A percentile compares a stretch with the other conserved stretches of the same genome.
These are phyloP conservation scores for Antheraea mylitta DNA, from an alignment of 1,140 invertebrate species.

Conservation along the genomic window DNA sequence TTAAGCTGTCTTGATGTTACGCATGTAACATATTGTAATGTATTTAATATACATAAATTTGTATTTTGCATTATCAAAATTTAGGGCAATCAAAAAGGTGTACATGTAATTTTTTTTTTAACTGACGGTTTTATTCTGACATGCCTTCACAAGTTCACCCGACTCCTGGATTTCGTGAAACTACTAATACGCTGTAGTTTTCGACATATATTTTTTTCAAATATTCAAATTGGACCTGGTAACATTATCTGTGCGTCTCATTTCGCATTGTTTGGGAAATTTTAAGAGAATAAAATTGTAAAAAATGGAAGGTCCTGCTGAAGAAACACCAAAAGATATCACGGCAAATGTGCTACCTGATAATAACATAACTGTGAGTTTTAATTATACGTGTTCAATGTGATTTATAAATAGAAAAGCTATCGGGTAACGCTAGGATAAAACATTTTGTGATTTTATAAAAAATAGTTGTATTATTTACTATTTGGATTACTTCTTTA, in stretches of 20 bases:
- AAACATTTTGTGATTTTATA: conserved; percentile 14
- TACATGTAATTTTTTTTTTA: no score
- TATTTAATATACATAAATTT: no score
- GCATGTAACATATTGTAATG: no score
- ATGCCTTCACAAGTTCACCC: no score
- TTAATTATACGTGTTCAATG: conserved; percentile 19
- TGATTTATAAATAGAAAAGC: conserved; percentile 63
- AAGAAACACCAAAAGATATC: conserved; percentile 50
- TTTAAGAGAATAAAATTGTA: conserved; percentile 27
- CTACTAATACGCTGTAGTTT: no score
- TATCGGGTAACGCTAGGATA: conserved; percentile 51
- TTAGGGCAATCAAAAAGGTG: no score
- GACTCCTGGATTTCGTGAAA: no score
- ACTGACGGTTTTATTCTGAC: no score
- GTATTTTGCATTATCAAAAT: no score
- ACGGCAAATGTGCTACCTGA: conserved; percentile 37
- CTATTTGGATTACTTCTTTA: not conserved
- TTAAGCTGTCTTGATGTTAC: no score
- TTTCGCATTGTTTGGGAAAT: not conserved
- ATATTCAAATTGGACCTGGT: no score
- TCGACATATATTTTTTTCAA: no score
- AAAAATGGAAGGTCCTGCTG: conserved; percentile 57
- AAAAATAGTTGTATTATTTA: conserved; percentile 7
- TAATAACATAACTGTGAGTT: conserved; percentile 49
- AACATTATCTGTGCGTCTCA: not conserved